Base-by-base conservation (phyloP, 2,797 vertebrate species). In the Pipistrellus kuhlii region DNA sequence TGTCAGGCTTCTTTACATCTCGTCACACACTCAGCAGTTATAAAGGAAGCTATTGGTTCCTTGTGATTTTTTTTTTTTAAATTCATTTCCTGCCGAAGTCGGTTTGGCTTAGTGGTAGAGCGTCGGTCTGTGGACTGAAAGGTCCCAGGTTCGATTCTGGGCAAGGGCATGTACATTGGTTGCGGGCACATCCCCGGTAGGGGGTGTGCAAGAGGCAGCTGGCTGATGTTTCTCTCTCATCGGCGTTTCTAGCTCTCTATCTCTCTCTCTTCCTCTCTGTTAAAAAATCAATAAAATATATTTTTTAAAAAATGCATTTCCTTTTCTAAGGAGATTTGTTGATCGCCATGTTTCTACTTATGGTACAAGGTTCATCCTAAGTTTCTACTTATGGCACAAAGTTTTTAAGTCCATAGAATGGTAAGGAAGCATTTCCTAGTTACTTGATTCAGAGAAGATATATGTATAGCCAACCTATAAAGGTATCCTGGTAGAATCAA, bases 291-390 rank as follows among this genome's bases (percentile, higher is more conserved):
- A n/a, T n/a, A n/a, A n/a, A n/a, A n/a, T n/a, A n/a, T n/a, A n/a
- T n/a, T n/a, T n/a, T n/a, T n/a, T n/a, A n/a, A 41, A 41, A 27
- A 62, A 8, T 18, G 18, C 38, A 57, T 66, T 25, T 46, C 46
- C 72, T 77, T 88, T 55, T 76, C 55, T 91, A 78, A 92, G 53
- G 38, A 44, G 35, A 73, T 46, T 44, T 93, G 30, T 46, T 93
- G 13, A 83, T 57, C 9, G 23, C 92, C 68, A 66, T 32, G n/a
- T 69, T 94, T 88, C 46, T 66, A 59, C 35, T 32, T 75, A 25
- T 71, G 38, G 72, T 21, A 80, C 68, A 73, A 88, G 11, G 32
- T 57, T 93, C 17, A 88, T 32, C n/a, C 93, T 32, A 27, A 38
- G 25, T 73, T 94, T 82, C 55, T 81, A 82, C 30, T 41, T 76